Base-by-base conservation (phyloP, 2,888 invertebrate species). In the Emmelina monodactyla region DNA sequence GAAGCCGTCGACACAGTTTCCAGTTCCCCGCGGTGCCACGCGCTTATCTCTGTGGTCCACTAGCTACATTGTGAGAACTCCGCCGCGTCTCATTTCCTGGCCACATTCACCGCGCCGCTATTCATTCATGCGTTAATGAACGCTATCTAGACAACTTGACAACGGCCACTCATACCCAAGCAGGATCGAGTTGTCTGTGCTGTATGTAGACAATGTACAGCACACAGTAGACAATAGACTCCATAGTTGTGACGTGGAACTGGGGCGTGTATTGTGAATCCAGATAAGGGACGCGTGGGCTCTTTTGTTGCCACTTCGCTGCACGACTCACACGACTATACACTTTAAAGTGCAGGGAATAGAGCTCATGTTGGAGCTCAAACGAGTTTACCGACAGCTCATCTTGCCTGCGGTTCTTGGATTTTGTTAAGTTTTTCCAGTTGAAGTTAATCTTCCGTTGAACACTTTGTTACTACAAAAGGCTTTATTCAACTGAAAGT, bases 211-310 rank as follows among this genome's bases (percentile, higher is more conserved):
- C 41, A 35, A 22, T 14, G 36, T 19, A 34, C 31, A 30, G 22
- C 36, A 31, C 16, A 42, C 42, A 44, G 42, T 41, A 39, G 37
- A 42, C 40, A 42, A 42, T 22, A 28, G n/a, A 38, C 37, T 22
- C 25, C 35, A 33, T 31, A 49, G 37, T 42, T 43, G 42, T 42
- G 47, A 32, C 38, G 41, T 28, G 32, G 31, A 14, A 32, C 10
- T 32, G 32, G 28, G 37, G 33, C 36, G 16, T 13, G 33, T 32
- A 29, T 37, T 35, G 38, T 29, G 34, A 4, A 25, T 3, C 28
- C 28, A 37, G 47, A 47, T 49, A 45, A 41, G 34, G 38, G 37
- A 37, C 35, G 43, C 39, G 38, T 40, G 43, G 34, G 34, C 33
- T 33, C 33, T 34, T 14, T 28, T 36, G 38, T 22, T 16, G 5